phyloP scores from a whole-genome alignment of 2,888 invertebrate species.

The Aleiodes leptofemur region DNA sequence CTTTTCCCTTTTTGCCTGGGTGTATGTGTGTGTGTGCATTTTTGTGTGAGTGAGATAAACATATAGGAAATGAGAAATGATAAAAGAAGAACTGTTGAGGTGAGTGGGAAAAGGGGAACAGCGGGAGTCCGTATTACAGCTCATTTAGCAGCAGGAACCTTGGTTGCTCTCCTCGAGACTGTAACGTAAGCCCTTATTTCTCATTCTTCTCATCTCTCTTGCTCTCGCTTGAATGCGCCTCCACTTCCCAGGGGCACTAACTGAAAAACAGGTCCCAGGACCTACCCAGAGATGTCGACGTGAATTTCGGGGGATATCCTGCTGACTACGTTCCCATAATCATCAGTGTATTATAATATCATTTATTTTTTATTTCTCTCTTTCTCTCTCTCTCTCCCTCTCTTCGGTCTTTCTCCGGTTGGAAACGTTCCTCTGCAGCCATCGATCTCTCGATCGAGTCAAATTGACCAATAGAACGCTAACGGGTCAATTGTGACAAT shows the following conservation, averaged over 20 bases:
- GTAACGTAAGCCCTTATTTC: constrained; percentile 11
- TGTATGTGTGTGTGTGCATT: background rate
- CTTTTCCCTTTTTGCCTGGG: background rate
- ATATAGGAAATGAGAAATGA: constrained; percentile 49
- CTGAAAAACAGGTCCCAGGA: constrained; percentile 59
- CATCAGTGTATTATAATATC: constrained; percentile 43
- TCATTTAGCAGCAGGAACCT: constrained; percentile 75
- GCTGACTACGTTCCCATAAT: constrained; percentile 59
- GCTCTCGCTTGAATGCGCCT: constrained; percentile 6
- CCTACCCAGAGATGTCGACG: constrained; percentile 61
- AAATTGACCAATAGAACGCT: constrained; percentile 7
- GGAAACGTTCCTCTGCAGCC: background rate
- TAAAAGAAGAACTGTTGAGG: constrained; percentile 42
- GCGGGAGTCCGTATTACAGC: constrained; percentile 74
- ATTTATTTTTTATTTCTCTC: constrained; percentile 4
- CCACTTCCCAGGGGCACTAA: constrained; percentile 48
- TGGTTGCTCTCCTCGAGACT: constrained; percentile 57
- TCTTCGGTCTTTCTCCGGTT: background rate
- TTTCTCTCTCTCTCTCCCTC: background rate
- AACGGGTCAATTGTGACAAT: background rate
- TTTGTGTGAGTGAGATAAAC: constrained; percentile 36
- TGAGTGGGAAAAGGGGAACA: constrained; percentile 59
- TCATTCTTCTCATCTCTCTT: constrained; percentile 5
- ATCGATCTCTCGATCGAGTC: constrained; percentile 17
- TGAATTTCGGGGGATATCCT: constrained; percentile 52